Percentiles rank a stretch among this genome's conserved stretches.
phyloP scores from a whole-genome alignment of 2,113 vertebrate genomes.

The Brachionichthys hirsutus region DNA sequence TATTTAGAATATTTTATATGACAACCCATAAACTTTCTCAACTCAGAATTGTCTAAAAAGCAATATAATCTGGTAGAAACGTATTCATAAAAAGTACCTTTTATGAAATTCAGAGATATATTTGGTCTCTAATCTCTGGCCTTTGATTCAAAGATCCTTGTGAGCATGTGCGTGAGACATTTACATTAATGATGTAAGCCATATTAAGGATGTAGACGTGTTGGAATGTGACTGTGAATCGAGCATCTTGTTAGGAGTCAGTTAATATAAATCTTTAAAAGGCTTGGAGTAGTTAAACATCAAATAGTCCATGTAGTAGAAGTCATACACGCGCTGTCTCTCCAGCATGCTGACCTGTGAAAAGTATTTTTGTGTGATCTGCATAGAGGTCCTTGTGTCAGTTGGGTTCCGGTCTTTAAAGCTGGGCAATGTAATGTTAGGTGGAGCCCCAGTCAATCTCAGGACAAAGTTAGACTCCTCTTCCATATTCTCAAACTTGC shows the following conservation, averaged over 20 bases:
- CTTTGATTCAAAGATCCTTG: slow-evolving; percentile 11
- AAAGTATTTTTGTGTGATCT: slow-evolving; percentile 88
- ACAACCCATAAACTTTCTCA: slow-evolving; percentile 28
- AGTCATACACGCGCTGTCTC: slow-evolving; percentile 89
- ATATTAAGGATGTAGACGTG: slow-evolving; percentile 19
- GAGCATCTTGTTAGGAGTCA: slow-evolving; percentile 10
- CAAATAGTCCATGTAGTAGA: slow-evolving; percentile 97
- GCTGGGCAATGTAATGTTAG: slow-evolving; percentile 87
- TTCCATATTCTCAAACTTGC: slow-evolving; percentile 94
- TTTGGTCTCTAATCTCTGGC: slow-evolving; percentile 28
- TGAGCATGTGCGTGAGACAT: slow-evolving; percentile 18
- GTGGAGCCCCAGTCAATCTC: slow-evolving; percentile 82
- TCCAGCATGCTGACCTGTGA: slow-evolving; percentile 84
- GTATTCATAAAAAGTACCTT: slow-evolving; percentile 30
- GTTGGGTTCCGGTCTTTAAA: slow-evolving; percentile 92
- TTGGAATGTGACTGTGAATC: slow-evolving; percentile 53
- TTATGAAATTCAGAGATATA: slow-evolving; percentile 18
- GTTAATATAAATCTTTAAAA: slow-evolving; percentile 91
- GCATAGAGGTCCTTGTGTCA: slow-evolving; percentile 84
- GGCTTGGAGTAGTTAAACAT: slow-evolving; percentile 99
- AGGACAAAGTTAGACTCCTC: slow-evolving; percentile 91
- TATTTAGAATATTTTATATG: slow-evolving; percentile 22
- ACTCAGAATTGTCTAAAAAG: slow-evolving; percentile 14
- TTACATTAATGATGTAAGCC: slow-evolving; percentile 14
- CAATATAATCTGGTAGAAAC: slow-evolving; percentile 33